These are phyloP conservation scores for Alosa alosa DNA, from an alignment of 2,113 vertebrate species.

Conservation along the genomic window DNA sequence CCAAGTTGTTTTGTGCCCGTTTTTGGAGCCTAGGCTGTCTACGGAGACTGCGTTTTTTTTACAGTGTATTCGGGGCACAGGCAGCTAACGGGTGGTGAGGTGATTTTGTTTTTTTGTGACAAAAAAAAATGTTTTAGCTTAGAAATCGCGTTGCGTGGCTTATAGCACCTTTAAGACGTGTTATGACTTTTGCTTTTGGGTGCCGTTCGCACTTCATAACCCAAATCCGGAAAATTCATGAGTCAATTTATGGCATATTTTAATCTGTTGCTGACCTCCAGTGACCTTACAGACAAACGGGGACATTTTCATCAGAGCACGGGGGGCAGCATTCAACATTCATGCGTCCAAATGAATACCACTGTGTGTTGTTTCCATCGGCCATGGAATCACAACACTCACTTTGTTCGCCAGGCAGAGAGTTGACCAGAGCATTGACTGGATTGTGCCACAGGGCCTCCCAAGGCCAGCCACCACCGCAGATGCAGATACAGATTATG, in stretches of 20 bases:
- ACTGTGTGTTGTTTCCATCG: not conserved
- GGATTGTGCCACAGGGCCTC: not conserved
- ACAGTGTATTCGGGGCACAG: too few species aligned
- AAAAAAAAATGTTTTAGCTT: too few species aligned
- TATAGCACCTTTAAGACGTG: not conserved
- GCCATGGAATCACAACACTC: not conserved
- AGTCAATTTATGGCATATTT: not conserved
- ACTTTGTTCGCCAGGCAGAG: not conserved
- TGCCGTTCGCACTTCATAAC: not conserved
- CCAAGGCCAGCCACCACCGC: not conserved
- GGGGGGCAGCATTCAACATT: constrained; percentile 7
- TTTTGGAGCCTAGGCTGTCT: too few species aligned
- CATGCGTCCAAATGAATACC: constrained; percentile 3
- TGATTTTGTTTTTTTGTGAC: too few species aligned
- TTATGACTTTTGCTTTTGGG: not conserved
- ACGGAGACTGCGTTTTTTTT: too few species aligned
- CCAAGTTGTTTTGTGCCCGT: too few species aligned
- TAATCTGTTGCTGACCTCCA: not conserved
- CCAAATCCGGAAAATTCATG: not conserved
- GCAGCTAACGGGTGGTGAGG: too few species aligned
- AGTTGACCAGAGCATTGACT: not conserved
- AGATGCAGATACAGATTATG: not conserved
- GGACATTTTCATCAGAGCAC: constrained; percentile 2
- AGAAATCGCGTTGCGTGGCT: too few species aligned
- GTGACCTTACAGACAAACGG: not conserved